Conservation (phyloP, 2,113 vertebrate species). For the Malurus cyaneus region DNA sequence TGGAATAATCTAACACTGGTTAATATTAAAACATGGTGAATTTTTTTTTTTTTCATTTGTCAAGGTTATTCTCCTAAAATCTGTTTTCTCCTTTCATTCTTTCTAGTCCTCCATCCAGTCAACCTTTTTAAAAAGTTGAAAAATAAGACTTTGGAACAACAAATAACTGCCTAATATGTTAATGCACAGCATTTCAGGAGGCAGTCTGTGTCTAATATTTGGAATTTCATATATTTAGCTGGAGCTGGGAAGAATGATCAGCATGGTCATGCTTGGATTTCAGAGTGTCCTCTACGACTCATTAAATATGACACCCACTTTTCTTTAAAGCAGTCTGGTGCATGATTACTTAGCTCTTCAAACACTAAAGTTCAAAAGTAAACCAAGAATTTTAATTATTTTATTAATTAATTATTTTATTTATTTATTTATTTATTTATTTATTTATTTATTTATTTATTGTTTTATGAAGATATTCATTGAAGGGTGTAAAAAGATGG, state of each 20-base stretch:
- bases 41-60: background rate
- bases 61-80: background rate
- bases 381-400: background rate
- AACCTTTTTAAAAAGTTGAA: background rate
- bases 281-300: background rate
- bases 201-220: background rate
- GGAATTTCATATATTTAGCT: background rate
- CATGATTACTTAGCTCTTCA: background rate
- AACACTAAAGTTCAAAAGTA: background rate
- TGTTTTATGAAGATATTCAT: fast-evolving
- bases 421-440: too few species aligned
- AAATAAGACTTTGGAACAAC: background rate
- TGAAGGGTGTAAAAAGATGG: background rate
- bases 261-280: background rate
- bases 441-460: too few species aligned
- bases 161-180: background rate
- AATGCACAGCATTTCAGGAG: background rate
- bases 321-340: background rate
- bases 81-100: background rate
- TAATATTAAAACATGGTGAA: fast-evolving
- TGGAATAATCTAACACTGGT: background rate
- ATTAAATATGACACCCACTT: background rate
- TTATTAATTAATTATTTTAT: too few species aligned
- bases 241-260: background rate
- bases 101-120: background rate